phyloP scores from a whole-genome alignment of 2,113 vertebrate species.

The Poecilia latipinna region DNA sequence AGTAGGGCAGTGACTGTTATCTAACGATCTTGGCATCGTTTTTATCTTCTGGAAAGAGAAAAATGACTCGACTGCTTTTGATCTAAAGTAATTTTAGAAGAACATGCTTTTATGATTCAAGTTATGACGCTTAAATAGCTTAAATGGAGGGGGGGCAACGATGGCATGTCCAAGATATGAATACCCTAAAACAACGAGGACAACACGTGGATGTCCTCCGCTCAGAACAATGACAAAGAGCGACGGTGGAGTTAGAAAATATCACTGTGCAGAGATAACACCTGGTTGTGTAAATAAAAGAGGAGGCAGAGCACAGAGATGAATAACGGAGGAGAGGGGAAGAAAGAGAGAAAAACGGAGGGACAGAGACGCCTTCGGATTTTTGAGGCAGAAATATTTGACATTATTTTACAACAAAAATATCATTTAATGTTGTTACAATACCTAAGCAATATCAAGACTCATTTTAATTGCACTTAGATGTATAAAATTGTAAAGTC shows the following conservation, averaged over 20 bases:
- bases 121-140: neutral
- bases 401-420: slow-evolving; percentile 29
- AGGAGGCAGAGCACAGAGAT: slow-evolving; percentile 30
- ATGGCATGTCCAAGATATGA: slow-evolving; percentile 26
- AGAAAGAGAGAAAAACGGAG: slow-evolving; percentile 12
- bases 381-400: slow-evolving; percentile 28
- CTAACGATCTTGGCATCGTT: slow-evolving; percentile 8
- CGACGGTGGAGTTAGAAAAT: slow-evolving; percentile 44
- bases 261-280: slow-evolving; percentile 52
- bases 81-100: slow-evolving; percentile 7
- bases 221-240: slow-evolving; percentile 34
- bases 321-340: slow-evolving; percentile 36
- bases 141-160: neutral
- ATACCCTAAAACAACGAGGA: slow-evolving; percentile 2
- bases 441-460: neutral
- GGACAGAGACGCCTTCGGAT: slow-evolving; percentile 39
- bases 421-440: slow-evolving; percentile 16
- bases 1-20: slow-evolving; percentile 52
- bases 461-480: slow-evolving; percentile 4
- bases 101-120: neutral
- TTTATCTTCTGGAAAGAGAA: neutral
- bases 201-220: slow-evolving; percentile 26
- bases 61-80: neutral
- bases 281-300: slow-evolving; percentile 52
- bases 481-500: slow-evolving; percentile 20